phyloP scores from a whole-genome alignment of 2,113 vertebrate genomes.

The Indicator indicator region DNA sequence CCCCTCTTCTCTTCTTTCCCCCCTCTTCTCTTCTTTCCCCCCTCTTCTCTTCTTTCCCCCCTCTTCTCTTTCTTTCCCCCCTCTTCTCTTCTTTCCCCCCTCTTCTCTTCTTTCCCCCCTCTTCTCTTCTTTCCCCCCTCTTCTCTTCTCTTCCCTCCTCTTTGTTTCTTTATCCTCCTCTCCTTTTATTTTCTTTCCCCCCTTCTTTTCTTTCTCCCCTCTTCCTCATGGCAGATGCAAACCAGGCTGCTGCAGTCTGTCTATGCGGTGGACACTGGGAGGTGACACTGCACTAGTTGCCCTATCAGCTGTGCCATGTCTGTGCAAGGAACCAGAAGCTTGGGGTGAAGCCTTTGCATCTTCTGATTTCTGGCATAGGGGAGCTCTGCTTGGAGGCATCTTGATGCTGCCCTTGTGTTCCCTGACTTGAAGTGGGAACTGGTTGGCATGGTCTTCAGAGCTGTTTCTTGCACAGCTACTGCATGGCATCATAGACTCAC shows the following conservation, averaged over 20 bases:
- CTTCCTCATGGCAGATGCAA: not conserved
- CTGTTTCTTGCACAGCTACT: not conserved
- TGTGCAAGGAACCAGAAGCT: accelerated
- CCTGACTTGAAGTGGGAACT: not conserved
- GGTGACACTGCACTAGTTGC: not conserved
- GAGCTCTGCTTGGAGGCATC: not conserved
- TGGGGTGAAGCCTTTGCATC: not conserved
- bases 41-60: too few species aligned
- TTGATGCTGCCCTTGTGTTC: not conserved
- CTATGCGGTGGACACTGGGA: accelerated
- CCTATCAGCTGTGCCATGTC: not conserved
- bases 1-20: too few species aligned
- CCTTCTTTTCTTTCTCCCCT: not conserved
- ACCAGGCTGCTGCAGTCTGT: accelerated
- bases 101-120: too few species aligned
- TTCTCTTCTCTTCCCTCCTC: too few species aligned
- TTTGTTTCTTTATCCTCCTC: too few species aligned
- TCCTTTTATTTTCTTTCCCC: too few species aligned
- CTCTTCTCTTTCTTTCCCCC: too few species aligned
- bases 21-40: too few species aligned
- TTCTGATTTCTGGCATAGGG: not conserved
- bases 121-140: too few species aligned
- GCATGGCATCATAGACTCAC: not conserved
- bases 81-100: too few species aligned
- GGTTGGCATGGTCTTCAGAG: too few species aligned